A percentile compares a stretch with the other conserved stretches of the same genome.
Conservation (phyloP, 1,140 invertebrate genomes). For the Odontomachus brunneus region DNA sequence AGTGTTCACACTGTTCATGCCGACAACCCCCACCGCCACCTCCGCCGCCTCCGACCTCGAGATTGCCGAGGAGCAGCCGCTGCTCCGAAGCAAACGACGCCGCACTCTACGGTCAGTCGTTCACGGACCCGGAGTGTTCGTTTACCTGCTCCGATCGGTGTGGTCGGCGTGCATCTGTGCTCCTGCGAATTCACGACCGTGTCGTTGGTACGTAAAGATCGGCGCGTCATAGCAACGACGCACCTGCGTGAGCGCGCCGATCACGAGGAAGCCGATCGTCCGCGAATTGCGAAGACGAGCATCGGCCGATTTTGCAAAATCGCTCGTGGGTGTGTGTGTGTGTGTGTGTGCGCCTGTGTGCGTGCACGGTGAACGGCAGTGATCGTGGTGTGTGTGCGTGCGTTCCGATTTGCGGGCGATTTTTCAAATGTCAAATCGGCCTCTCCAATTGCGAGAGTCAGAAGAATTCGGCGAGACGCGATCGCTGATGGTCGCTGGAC, state of each 20-base stretch:
- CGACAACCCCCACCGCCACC: constrained; percentile 46
- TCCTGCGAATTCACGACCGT: constrained; percentile 49
- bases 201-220: constrained; percentile 67
- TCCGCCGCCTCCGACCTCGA: constrained; percentile 58
- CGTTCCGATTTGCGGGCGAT: constrained; percentile 14
- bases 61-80: constrained; percentile 70
- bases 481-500: constrained; percentile 7
- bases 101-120: constrained; percentile 69
- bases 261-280: background rate
- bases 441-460: background rate
- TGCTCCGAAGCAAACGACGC: constrained; percentile 66
- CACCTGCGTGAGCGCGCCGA: background rate
- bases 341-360: constrained; percentile 48
- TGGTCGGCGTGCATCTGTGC: constrained; percentile 62
- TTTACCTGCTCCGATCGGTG: constrained; percentile 52
- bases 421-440: constrained; percentile 9
- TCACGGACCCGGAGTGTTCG: constrained; percentile 65
- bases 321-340: constrained; percentile 54
- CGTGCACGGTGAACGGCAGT: constrained; percentile 20
- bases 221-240: background rate
- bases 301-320: constrained; percentile 52
- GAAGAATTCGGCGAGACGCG: constrained; percentile 15
- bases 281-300: background rate
- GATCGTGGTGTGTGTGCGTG: constrained; percentile 26
- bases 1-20: constrained; percentile 59